Evolutionary conservation across 2,888 invertebrate species (phyloP).

Genomic region (Xylophagus ater): DNA sequence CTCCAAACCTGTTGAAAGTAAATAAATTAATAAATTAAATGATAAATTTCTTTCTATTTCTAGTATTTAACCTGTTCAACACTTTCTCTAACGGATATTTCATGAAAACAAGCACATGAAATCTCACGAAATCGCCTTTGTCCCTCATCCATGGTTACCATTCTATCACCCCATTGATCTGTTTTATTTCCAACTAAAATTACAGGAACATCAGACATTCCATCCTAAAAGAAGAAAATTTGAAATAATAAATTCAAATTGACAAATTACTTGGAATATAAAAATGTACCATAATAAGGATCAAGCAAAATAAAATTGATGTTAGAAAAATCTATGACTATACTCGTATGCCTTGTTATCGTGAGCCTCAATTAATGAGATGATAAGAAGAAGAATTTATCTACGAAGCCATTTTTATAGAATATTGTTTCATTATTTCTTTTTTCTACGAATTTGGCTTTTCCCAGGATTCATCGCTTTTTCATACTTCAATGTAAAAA

Average conservation of each 20-base stretch:
- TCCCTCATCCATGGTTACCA: conserved; percentile 68
- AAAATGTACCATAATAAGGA: too few species aligned
- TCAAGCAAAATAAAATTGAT: too few species aligned
- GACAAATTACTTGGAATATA: too few species aligned
- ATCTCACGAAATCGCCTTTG: conserved; percentile 63
- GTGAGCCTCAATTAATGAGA: too few species aligned
- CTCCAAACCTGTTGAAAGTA: conserved; percentile 49
- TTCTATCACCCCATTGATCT: conserved; percentile 66
- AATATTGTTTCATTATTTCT: too few species aligned
- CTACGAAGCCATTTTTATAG: too few species aligned
- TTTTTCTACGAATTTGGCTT: too few species aligned
- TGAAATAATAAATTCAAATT: not conserved
- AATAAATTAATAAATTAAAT: not conserved
- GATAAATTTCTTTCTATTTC: conserved; percentile 17
- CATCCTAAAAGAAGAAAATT: conserved; percentile 42
- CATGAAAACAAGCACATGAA: conserved; percentile 72
- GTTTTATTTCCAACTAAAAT: conserved; percentile 73
- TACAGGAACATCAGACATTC: conserved; percentile 57
- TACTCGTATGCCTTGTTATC: too few species aligned
- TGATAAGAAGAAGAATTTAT: too few species aligned
- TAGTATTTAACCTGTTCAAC: conserved; percentile 77
- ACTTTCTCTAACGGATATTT: conserved; percentile 74
- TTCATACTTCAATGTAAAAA: too few species aligned
- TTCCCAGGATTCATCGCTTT: too few species aligned
- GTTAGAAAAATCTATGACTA: too few species aligned